Evolutionary conservation across 1,140 invertebrate genomes (phyloP).

Genomic region (Formica selysi): DNA sequence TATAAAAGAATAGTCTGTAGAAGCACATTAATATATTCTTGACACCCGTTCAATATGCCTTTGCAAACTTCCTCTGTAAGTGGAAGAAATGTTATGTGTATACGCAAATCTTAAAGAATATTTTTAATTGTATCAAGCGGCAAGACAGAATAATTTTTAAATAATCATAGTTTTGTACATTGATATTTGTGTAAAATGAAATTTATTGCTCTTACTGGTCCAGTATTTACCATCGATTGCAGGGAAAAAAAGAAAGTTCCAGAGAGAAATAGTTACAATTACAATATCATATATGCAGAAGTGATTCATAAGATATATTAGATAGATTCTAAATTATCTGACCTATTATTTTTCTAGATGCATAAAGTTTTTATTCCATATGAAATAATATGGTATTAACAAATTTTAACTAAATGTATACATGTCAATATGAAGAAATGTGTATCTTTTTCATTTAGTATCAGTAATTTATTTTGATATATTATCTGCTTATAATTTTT

Average conservation of each 20-base stretch:
- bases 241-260: neutral
- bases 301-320: constrained; percentile 14
- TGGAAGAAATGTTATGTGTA: constrained; percentile 61
- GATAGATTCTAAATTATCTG: constrained; percentile 1
- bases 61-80: constrained; percentile 48
- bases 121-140: constrained; percentile 38
- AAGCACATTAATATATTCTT: constrained; percentile 80
- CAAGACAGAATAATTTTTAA: constrained; percentile 31
- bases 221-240: no score
- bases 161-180: constrained; percentile 59
- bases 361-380: constrained; percentile 52
- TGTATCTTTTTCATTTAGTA: constrained; percentile 41
- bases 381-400: neutral
- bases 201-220: no score
- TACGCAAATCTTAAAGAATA: constrained; percentile 58
- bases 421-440: constrained; percentile 3
- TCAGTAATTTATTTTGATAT: constrained; percentile 27
- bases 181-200: constrained; percentile 19
- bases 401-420: neutral
- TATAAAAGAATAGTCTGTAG: constrained; percentile 65
- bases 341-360: constrained; percentile 27
- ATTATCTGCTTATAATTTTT: constrained; percentile 16
- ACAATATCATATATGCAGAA: neutral
- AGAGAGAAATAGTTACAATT: constrained; percentile 15
- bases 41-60: constrained; percentile 64